Base-by-base conservation (phyloP, 2,888 invertebrate genomes). In the Mechanitis messenoides region DNA sequence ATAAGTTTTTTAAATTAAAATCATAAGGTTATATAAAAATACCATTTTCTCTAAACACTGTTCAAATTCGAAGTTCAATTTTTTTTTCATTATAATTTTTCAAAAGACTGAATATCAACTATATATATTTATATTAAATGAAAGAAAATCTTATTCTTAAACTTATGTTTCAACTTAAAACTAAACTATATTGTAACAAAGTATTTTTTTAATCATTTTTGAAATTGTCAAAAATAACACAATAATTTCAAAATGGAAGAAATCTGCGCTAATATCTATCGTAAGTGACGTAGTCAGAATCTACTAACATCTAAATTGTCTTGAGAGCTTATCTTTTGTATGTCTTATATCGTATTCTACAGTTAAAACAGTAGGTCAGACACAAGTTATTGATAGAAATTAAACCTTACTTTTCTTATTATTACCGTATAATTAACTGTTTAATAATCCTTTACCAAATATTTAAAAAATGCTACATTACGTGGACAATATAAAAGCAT, bases 1-100 rank as follows among this genome's bases (percentile, higher is more conserved):
- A 77, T 77, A 79, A 71, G 71, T 69, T 75, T 74, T 78, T 71
- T 75, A 83, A 81, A 79, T 78, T 77, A 79, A 69, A 75, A 83
- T 77, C 75, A 75, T 75, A 75, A 74, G 77, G 78, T 80, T 77
- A 79, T 89, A 89, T 79, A 89, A 89, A 89, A 89, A 89, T 89
- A 89, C 86, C 76, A 80, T 75, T 74, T 78, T 79, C 73, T 75
- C 72, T 74, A 64, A 83, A 84, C 81, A 82, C 82, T 80, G 80
- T 75, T 74, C 80, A 82, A 85, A 83, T 83, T 83, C 81, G 78
- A 77, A 78, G 78, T 81, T 83, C 81, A 78, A 75, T 78, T 66
- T 66, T 57, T 67, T 20, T 20, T 20, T 20, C 20, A 55, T 60
- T 47, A 47, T 20, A 20, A 4, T 50, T 50, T 50, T 50, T 28